Conservation (phyloP, 2,797 vertebrate genomes). For the Trichosurus vulpecula region DNA sequence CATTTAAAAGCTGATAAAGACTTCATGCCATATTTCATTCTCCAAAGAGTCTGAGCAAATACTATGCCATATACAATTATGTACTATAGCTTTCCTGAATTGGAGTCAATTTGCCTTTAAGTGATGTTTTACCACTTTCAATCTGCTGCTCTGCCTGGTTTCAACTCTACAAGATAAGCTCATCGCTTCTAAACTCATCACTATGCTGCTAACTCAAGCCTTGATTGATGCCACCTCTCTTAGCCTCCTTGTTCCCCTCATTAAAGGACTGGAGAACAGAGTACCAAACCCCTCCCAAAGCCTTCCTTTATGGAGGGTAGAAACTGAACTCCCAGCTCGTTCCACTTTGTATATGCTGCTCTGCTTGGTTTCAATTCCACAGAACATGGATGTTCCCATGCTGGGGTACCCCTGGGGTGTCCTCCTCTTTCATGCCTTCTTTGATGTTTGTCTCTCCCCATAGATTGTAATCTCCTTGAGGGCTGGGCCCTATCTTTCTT, state of each 20-base stretch:
- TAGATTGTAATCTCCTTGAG: not conserved
- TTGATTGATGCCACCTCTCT: not conserved
- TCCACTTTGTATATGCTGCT: not conserved
- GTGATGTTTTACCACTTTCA: not conserved
- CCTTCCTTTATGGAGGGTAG: not conserved
- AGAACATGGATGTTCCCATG: not conserved
- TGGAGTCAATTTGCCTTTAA: not conserved
- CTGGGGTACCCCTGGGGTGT: not conserved
- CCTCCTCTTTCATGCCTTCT: not conserved
- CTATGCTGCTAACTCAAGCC: not conserved
- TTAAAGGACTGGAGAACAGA: not conserved
- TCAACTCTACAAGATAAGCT: not conserved
- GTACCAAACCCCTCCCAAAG: not conserved
- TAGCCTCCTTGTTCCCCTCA: not conserved
- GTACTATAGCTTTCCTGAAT: not conserved
- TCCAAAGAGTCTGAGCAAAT: not conserved
- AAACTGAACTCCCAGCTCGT: not conserved
- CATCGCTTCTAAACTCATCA: not conserved
- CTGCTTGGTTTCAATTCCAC: not conserved
- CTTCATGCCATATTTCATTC: not conserved
- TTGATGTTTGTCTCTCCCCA: not conserved
- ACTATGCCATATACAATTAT: not conserved
- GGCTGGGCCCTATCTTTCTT: not conserved
- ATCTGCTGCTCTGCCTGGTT: not conserved
- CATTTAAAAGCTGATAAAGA: not conserved